Conservation (phyloP, 2,113 vertebrate genomes). For the Taurulus bubalis region DNA sequence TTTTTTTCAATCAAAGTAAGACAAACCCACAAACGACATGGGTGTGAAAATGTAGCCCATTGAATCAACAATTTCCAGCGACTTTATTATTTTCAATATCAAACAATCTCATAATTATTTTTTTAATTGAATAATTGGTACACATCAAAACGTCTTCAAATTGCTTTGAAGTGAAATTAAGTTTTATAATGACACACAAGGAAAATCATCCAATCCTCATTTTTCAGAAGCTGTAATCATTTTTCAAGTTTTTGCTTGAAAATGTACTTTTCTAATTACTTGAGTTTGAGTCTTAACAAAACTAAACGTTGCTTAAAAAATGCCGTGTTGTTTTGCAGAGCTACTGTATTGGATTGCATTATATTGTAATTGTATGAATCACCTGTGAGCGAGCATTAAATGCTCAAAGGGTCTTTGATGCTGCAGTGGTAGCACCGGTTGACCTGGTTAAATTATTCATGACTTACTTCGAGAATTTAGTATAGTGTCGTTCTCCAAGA, state of each 20-base stretch:
- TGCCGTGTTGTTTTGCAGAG: not conserved
- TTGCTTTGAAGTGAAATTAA: not conserved
- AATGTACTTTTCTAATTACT: not conserved
- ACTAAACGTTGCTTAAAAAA: not conserved
- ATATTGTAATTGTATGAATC: not conserved
- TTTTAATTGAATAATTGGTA: not conserved
- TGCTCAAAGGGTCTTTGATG: not conserved
- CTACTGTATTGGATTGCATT: not conserved
- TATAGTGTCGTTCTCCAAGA: not conserved
- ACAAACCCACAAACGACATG: not conserved
- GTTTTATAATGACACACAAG: not conserved
- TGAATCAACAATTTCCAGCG: not conserved
- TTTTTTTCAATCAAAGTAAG: too few species aligned
- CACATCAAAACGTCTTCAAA: not conserved
- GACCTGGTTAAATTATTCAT: not conserved
- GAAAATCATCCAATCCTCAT: not conserved
- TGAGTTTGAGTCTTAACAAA: not conserved
- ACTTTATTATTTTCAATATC: not conserved
- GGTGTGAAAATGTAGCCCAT: not conserved
- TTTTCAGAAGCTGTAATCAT: not conserved
- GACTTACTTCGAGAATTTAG: constrained; percentile 3
- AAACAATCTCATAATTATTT: not conserved
- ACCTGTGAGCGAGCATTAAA: not conserved
- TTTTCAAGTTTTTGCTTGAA: not conserved
- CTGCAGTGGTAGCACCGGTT: not conserved